Evolutionary conservation across 2,888 invertebrate genomes (phyloP).

Genomic region (Poecilobothrus nobilitatus): DNA sequence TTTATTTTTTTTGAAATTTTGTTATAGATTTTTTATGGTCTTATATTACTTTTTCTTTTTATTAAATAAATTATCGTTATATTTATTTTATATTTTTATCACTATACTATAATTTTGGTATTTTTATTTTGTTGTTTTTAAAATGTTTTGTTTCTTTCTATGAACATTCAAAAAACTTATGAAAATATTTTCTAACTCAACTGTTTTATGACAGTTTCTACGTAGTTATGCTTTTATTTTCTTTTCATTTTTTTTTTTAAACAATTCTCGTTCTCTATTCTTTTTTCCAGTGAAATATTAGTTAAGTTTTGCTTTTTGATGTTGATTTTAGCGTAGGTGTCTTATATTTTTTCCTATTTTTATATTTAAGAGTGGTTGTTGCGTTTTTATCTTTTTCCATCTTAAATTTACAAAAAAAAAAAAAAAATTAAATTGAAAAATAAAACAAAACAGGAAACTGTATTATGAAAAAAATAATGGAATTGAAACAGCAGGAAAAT

Average conservation of each 20-base stretch:
- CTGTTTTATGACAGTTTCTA: background rate
- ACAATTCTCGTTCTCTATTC: background rate
- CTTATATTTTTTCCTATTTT: background rate
- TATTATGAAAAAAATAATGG: too few relatives aligned
- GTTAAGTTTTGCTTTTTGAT: background rate
- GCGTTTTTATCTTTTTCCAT: background rate
- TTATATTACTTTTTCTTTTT: background rate
- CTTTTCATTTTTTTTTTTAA: background rate
- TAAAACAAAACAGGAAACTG: too few relatives aligned
- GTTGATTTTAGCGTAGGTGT: background rate
- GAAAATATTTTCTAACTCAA: background rate
- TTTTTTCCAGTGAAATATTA: background rate
- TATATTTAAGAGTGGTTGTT: too few relatives aligned
- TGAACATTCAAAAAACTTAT: background rate
- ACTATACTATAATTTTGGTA: background rate
- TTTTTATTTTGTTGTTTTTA: background rate
- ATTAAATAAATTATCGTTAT: constrained; percentile 2
- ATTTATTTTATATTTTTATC: background rate
- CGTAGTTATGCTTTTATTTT: too few relatives aligned
- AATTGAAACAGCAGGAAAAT: too few relatives aligned
- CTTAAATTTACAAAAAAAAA: background rate
- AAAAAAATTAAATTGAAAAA: background rate
- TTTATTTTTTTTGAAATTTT: too few relatives aligned
- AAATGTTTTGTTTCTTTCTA: background rate
- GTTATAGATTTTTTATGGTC: too few relatives aligned